Percentiles rank a stretch among this genome's conserved stretches.
Conservation (phyloP, 2,797 vertebrate genomes). For the Pangasius sanitwongsei region DNA sequence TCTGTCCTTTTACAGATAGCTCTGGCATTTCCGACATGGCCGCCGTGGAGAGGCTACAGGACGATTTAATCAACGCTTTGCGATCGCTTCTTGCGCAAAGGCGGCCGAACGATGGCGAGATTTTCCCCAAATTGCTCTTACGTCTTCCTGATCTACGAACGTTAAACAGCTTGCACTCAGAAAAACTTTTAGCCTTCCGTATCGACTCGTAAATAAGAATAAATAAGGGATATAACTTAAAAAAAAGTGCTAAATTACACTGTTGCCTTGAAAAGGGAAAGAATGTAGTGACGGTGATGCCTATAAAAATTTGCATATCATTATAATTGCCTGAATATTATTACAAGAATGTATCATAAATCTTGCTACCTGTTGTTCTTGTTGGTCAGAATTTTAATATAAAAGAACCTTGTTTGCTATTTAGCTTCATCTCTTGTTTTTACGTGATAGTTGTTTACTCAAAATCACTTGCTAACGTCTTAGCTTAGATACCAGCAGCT, state of each 20-base stretch:
- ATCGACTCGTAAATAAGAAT: constrained; percentile 73
- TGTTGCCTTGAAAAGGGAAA: not conserved
- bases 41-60: constrained; percentile 80
- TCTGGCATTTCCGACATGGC: constrained; percentile 75
- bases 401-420: not conserved
- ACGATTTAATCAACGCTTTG: constrained; percentile 77
- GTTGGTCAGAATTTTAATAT: not conserved
- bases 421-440: not conserved
- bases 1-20: constrained; percentile 65
- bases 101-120: constrained; percentile 72
- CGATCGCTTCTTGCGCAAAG: constrained; percentile 72
- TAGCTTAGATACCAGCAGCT: not conserved
- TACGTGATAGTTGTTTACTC: not conserved
- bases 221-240: not conserved
- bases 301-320: not conserved
- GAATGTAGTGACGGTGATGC: not conserved
- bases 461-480: not conserved
- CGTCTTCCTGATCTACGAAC: constrained; percentile 80
- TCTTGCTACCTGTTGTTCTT: not conserved
- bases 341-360: not conserved
- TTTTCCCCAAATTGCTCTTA: constrained; percentile 79
- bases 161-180: constrained; percentile 80
- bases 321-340: not conserved
- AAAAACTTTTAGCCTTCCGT: constrained; percentile 81
- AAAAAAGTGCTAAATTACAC: not conserved